Conservation (phyloP, 2,888 invertebrate genomes). For the Ceramica pisi region DNA sequence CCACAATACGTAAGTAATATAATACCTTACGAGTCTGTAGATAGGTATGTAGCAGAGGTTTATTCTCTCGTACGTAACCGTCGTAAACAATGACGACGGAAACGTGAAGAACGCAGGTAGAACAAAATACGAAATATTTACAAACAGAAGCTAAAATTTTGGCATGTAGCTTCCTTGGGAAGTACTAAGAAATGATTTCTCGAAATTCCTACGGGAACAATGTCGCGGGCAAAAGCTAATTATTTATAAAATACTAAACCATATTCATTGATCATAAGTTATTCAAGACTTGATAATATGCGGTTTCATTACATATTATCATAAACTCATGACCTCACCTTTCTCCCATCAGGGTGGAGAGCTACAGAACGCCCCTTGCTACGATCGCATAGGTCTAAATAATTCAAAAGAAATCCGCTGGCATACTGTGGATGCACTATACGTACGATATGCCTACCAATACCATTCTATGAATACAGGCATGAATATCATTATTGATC, state of each 20-base stretch:
- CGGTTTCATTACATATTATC: neutral
- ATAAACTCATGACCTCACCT: neutral
- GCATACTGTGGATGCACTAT: neutral
- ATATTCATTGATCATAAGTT: neutral
- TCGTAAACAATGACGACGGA: constrained; percentile 24
- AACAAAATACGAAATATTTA: too few relatives aligned
- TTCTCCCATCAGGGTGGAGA: neutral
- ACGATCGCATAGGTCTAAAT: neutral
- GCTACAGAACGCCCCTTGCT: neutral
- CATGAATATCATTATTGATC: constrained; percentile 1
- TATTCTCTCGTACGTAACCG: constrained; percentile 18
- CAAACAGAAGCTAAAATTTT: too few relatives aligned
- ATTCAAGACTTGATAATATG: neutral
- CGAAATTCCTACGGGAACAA: too few relatives aligned
- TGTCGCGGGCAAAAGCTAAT: too few relatives aligned
- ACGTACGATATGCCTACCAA: too few relatives aligned
- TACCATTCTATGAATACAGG: neutral
- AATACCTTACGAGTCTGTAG: constrained; percentile 6
- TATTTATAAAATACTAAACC: constrained; percentile 3
- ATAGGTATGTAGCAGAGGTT: constrained; percentile 18
- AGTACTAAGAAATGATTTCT: too few relatives aligned
- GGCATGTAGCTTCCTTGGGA: too few relatives aligned
- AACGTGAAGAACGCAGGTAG: constrained; percentile 36
- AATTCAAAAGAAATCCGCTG: neutral
- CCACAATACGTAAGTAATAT: constrained; percentile 13